phyloP scores from a whole-genome alignment of 2,888 invertebrate species.

The Oasisia sp. region DNA sequence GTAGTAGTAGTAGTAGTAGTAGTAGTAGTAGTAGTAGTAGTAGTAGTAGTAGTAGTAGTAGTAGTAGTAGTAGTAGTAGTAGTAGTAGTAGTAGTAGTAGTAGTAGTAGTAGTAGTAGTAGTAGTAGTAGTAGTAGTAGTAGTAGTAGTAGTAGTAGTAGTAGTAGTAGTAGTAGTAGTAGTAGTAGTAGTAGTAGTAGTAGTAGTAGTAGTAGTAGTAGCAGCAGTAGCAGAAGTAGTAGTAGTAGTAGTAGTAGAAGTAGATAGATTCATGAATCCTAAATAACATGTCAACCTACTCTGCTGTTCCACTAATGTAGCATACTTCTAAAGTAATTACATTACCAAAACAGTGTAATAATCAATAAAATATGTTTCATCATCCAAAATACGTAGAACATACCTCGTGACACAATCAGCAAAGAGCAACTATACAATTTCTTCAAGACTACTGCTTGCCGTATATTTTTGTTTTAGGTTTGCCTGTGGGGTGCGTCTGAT shows the following conservation, averaged over 20 bases:
- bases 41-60: conserved; percentile 23
- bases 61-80: conserved; percentile 1
- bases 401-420: no score
- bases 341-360: no score
- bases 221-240: conserved; percentile 24
- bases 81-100: conserved; percentile 24
- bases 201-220: conserved; percentile 20
- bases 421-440: no score
- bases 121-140: conserved; percentile 29
- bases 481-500: no score
- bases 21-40: conserved; percentile 22
- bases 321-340: no score
- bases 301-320: no score
- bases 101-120: conserved; percentile 30
- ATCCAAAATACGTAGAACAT: no score
- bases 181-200: conserved; percentile 25
- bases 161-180: conserved; percentile 24
- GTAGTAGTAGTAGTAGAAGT: conserved; percentile 19
- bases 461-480: no score
- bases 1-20: conserved; percentile 27
- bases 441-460: no score
- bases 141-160: conserved; percentile 20
- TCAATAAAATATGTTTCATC: no score
- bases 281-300: no score
- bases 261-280: no score